Conservation (phyloP, 2,888 invertebrate species). For the Empis livida region DNA sequence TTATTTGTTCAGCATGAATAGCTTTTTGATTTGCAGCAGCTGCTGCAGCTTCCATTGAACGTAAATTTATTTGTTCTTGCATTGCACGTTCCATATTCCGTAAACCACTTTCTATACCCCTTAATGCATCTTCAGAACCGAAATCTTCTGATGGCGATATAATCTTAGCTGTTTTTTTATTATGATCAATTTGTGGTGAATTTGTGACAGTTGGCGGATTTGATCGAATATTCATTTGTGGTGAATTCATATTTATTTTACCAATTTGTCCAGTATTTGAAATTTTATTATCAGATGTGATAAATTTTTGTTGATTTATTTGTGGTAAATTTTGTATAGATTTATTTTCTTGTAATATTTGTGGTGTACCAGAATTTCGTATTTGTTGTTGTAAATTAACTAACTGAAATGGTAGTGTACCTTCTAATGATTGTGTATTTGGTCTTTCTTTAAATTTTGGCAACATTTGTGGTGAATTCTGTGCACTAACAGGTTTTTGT, state of each 20-base stretch:
- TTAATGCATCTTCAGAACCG: constrained; percentile 35
- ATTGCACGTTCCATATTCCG: constrained; percentile 37
- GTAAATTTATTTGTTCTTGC: constrained; percentile 36
- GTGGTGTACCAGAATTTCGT: constrained; percentile 5
- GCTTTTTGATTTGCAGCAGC: constrained; percentile 9
- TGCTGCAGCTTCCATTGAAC: constrained; percentile 28
- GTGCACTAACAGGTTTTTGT: constrained; percentile 30
- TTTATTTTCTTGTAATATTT: constrained; percentile 5
- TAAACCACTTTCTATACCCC: constrained; percentile 35
- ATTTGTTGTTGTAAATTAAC: constrained; percentile 6
- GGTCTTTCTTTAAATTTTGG: constrained; percentile 30
- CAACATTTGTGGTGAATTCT: constrained; percentile 28
- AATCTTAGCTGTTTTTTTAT: constrained; percentile 3
- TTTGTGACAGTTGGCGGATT: constrained; percentile 11
- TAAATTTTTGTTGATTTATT: constrained; percentile 2
- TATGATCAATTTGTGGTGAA: constrained; percentile 11
- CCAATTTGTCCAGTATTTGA: constrained; percentile 11
- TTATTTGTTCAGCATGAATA: neutral
- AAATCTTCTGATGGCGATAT: constrained; percentile 33
- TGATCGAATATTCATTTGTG: constrained; percentile 13
- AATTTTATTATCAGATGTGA: constrained; percentile 9
- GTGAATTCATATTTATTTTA: constrained; percentile 12
- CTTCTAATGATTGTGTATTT: constrained; percentile 2
- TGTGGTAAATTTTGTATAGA: constrained; percentile 6
- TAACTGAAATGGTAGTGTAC: constrained; percentile 12